phyloP scores from a whole-genome alignment of 2,797 vertebrate species.

The Masticophis lateralis region DNA sequence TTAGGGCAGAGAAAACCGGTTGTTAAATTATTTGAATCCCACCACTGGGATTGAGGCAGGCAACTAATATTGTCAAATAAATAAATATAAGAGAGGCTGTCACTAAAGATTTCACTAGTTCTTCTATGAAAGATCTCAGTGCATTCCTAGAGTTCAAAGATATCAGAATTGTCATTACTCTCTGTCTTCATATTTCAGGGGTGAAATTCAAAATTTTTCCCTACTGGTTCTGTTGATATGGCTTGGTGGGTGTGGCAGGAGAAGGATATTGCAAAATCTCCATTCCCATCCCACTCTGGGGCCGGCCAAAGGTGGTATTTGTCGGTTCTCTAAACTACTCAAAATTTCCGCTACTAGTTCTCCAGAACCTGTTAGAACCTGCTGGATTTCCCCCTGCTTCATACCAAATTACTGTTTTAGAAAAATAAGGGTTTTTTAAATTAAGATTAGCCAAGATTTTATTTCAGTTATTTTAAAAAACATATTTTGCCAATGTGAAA shows the following conservation, averaged over 20 bases:
- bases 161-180: not conserved
- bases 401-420: not conserved
- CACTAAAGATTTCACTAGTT: slow-evolving; percentile 5
- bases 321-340: too few relatives aligned
- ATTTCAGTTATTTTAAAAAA: not conserved
- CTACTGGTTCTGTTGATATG: too few relatives aligned
- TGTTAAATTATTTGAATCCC: too few relatives aligned
- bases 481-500: not conserved
- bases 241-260: too few relatives aligned
- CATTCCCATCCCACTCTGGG: too few relatives aligned
- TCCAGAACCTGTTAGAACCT: too few relatives aligned
- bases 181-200: not conserved
- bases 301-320: too few relatives aligned
- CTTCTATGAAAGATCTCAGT: not conserved
- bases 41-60: not conserved
- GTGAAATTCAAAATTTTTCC: too few relatives aligned
- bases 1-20: too few relatives aligned
- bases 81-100: not conserved
- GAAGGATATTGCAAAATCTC: too few relatives aligned
- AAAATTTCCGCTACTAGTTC: too few relatives aligned
- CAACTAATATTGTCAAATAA: not conserved
- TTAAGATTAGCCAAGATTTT: not conserved
- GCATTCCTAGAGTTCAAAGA: not conserved
- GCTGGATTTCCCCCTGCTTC: not conserved
- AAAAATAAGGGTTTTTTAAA: not conserved